Conservation (phyloP, 1,140 invertebrate species). For the Trichogramma pretiosum region DNA sequence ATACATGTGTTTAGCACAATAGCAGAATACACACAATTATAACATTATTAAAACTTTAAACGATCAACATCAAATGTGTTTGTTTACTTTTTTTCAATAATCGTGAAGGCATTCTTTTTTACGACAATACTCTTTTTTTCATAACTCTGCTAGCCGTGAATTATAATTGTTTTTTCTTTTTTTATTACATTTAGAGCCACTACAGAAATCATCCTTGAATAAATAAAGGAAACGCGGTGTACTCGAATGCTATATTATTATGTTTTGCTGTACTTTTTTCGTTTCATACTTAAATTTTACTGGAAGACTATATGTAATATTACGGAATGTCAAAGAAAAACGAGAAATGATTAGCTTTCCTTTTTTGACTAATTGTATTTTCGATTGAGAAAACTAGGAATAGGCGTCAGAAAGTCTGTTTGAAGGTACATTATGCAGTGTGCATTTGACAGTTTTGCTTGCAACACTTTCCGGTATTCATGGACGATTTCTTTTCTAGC, state of each 20-base stretch:
- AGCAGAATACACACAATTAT: conserved; percentile 14
- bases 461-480: too few species aligned
- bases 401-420: too few species aligned
- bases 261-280: too few species aligned
- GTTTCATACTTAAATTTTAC: conserved; percentile 21
- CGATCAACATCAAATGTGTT: conserved; percentile 45
- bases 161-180: conserved; percentile 9
- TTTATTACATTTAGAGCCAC: conserved; percentile 11
- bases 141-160: conserved; percentile 17
- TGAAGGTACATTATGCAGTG: too few species aligned
- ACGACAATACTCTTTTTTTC: conserved; percentile 32
- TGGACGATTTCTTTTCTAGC: too few species aligned
- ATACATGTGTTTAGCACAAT: conserved; percentile 6
- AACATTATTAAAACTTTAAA: conserved; percentile 46
- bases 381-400: too few species aligned
- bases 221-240: too few species aligned
- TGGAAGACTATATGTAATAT: conserved; percentile 21
- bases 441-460: too few species aligned
- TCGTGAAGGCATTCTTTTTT: conserved; percentile 34
- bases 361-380: too few species aligned
- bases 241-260: too few species aligned
- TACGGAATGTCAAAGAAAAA: conserved; percentile 18
- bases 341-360: conserved; percentile 4
- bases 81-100: conserved; percentile 37
- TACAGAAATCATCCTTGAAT: conserved; percentile 7